Conservation (phyloP, 2,888 invertebrate species). For the Epinotia ramella region DNA sequence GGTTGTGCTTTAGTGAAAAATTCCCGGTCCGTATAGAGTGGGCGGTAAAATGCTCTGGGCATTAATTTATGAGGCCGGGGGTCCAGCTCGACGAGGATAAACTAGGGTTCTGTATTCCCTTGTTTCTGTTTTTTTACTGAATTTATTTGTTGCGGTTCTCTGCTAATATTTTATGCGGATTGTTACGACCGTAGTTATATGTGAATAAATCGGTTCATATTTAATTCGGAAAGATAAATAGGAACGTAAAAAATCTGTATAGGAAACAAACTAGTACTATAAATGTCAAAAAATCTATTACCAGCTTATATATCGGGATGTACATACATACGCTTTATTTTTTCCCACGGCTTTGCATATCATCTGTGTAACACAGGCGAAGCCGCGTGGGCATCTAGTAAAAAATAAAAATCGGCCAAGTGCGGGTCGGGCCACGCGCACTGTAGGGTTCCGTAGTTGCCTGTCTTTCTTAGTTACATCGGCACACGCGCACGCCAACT, state of each 20-base stretch:
- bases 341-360: no score
- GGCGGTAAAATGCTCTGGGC: conserved; percentile 50
- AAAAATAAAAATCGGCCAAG: no score
- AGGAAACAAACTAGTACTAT: no score
- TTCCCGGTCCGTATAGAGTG: conserved; percentile 40
- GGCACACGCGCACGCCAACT: no score
- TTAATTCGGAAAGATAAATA: conserved; percentile 4
- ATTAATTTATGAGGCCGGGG: conserved; percentile 56
- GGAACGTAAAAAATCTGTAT: background rate
- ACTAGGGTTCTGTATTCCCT: conserved; percentile 58
- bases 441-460: no score
- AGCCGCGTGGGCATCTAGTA: no score
- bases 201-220: background rate
- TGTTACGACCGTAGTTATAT: conserved; percentile 34
- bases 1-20: conserved; percentile 44
- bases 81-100: conserved; percentile 54
- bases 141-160: conserved; percentile 64
- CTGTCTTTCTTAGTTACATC: no score
- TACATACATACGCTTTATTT: no score
- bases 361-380: no score
- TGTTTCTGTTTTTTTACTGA: conserved; percentile 63
- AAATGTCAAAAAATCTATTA: no score
- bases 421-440: no score
- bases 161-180: conserved; percentile 54
- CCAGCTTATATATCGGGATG: no score